Conservation (phyloP, 2,888 invertebrate species). For the Cryptosula pallasiana region DNA sequence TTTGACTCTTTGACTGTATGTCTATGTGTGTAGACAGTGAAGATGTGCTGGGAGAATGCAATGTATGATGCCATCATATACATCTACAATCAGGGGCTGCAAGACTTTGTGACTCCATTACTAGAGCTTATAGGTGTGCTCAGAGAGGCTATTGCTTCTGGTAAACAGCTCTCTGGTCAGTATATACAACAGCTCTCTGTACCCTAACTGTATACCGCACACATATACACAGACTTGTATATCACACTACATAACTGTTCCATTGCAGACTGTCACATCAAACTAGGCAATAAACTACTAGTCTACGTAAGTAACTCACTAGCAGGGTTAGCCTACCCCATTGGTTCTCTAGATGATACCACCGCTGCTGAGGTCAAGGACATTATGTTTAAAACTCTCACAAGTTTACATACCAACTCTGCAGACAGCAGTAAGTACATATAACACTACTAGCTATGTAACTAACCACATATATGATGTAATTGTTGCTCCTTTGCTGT, state of each 20-base stretch:
- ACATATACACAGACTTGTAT: too few relatives aligned
- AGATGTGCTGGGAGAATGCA: slow-evolving; percentile 61
- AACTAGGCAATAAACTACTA: slow-evolving; percentile 73
- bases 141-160: slow-evolving; percentile 49
- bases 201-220: too few relatives aligned
- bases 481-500: too few relatives aligned
- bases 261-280: slow-evolving; percentile 54
- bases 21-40: slow-evolving; percentile 55
- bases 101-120: slow-evolving; percentile 69
- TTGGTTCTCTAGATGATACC: not conserved
- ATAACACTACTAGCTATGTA: not conserved
- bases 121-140: slow-evolving; percentile 56
- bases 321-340: slow-evolving; percentile 26
- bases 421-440: not conserved
- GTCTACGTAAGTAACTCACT: slow-evolving; percentile 67
- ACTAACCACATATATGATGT: not conserved
- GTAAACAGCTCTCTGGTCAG: slow-evolving; percentile 47
- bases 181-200: too few relatives aligned
- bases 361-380: not conserved
- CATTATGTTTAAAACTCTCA: slow-evolving; percentile 37
- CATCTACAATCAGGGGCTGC: slow-evolving; percentile 71
- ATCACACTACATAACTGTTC: not conserved
- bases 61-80: slow-evolving; percentile 69
- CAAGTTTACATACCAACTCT: slow-evolving; percentile 38
- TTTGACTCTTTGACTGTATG: too few relatives aligned